Base-by-base conservation (phyloP, 1,140 invertebrate species). In the Thaumetopoea pityocampa region DNA sequence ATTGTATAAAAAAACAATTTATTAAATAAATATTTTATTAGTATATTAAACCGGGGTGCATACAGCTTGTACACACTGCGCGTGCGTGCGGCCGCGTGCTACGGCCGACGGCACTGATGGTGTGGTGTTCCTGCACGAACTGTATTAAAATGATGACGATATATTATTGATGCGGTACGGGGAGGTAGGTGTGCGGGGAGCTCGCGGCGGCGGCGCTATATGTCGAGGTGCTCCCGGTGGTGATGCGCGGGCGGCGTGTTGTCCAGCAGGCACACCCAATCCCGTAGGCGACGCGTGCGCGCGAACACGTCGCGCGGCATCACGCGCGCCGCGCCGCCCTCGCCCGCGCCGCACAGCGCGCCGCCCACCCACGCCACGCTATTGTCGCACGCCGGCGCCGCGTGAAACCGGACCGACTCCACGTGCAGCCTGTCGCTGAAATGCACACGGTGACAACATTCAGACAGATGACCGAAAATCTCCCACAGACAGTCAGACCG, bases 271-370 rank as follows among this genome's bases (percentile, higher is more conserved):
- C 89, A 91, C n/a, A 88, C 87, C 94, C 95, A 97, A 79, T 96
- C 94, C 5, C 92, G 92, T 36, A 96, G 87, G 35, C 89, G 79
- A 17, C 89, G 89, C 35, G 85, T 76, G 60, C 91, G 90, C 9
- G 91, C 69, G 79, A 92, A 96, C 41, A 86, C 81, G 61, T 97
- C 96, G 61, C 92, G 91, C 0, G 90, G 88, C 9, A 96, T 59
- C 2, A 91, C 93, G 23, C 93, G 87, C 29, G 89, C 88, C 29
- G 87, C 88, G 6, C 94, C 85, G 11, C 92, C 88, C 82, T 97
- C 95, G 2, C 94, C 92, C 4, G 94, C 92, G 4, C 92, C 91
- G 3, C 93, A 93, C 47, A 98, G 90, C 7, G 96, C 91, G 35
- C 94, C 94, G 88, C 79, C 63, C 40, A 68, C 41, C 82, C 79